phyloP scores from a whole-genome alignment of 2,888 invertebrate species.

The Mythimna loreyi region DNA sequence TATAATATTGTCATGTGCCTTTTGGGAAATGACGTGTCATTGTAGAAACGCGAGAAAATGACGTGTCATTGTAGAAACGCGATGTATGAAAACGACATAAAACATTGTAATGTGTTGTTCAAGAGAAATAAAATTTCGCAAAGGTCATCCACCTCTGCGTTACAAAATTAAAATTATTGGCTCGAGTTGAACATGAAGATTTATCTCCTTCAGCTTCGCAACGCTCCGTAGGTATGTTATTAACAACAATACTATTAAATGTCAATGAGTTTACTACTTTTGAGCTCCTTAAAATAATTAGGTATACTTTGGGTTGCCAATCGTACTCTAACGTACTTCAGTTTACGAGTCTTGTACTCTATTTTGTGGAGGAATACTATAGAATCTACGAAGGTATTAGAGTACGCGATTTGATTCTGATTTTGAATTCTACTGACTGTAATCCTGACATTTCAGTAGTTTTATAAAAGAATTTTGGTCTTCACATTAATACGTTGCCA shows the following conservation, averaged over 20 bases:
- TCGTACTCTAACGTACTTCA: too few species aligned
- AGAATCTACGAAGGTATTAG: too few species aligned
- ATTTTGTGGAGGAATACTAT: too few species aligned
- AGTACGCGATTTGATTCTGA: too few species aligned
- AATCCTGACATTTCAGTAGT: too few species aligned
- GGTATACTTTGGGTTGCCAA: too few species aligned
- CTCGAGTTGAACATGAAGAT: conserved; percentile 41
- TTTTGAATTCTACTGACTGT: too few species aligned
- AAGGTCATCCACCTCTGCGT: conserved; percentile 50
- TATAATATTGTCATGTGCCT: conserved; percentile 1
- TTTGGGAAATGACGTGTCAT: conserved; percentile 12
- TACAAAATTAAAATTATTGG: conserved; percentile 58
- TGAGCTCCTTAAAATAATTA: background rate
- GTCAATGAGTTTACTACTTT: conserved; percentile 1
- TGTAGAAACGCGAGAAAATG: conserved; percentile 2
- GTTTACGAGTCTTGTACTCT: too few species aligned
- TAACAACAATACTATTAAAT: conserved; percentile 19
- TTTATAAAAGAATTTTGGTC: too few species aligned
- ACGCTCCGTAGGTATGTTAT: conserved; percentile 20
- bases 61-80: conserved; percentile 10
- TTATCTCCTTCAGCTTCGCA: conserved; percentile 41
- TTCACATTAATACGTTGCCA: too few species aligned
- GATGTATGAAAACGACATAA: conserved; percentile 26
- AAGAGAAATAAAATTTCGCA: conserved; percentile 45
- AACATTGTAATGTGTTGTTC: conserved; percentile 24